phyloP scores from a whole-genome alignment of 2,797 vertebrate genomes.

The Dipus sagitta region DNA sequence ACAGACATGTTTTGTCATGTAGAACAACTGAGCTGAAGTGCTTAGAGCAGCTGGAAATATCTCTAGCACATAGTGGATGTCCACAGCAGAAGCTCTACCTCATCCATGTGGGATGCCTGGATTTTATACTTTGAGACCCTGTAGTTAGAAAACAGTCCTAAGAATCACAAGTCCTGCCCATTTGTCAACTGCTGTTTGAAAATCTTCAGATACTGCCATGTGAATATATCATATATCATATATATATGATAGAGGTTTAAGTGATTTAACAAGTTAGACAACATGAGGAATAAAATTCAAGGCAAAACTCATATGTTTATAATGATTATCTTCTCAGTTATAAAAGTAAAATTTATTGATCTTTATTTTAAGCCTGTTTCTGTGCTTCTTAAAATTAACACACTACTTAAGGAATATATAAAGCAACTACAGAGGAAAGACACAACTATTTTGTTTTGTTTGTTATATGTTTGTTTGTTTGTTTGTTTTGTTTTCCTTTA shows the following conservation, averaged over 20 bases:
- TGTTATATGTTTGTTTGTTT: too few species aligned
- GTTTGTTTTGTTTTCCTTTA: too few species aligned
- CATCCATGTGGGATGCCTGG: background rate
- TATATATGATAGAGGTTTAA: background rate
- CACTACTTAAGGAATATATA: background rate
- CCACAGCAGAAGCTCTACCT: background rate
- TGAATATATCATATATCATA: background rate
- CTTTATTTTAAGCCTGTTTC: background rate
- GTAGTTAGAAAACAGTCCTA: background rate
- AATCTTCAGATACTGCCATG: background rate
- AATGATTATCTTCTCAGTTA: background rate
- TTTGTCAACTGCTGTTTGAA: background rate
- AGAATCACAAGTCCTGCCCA: background rate
- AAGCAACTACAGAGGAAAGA: background rate
- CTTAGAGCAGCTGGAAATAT: background rate
- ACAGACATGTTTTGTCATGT: background rate
- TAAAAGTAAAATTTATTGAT: background rate
- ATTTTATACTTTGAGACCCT: background rate
- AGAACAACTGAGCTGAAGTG: background rate
- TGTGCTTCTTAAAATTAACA: conserved; percentile 9
- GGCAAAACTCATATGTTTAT: background rate
- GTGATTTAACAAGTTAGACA: background rate
- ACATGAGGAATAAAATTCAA: background rate
- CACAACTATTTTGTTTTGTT: background rate
- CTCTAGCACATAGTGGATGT: background rate